Evolutionary conservation across 2,888 invertebrate species (phyloP), one percentile per base, ranked within the genome.

Genomic region (Chrysopilus asiliformis): DNA sequence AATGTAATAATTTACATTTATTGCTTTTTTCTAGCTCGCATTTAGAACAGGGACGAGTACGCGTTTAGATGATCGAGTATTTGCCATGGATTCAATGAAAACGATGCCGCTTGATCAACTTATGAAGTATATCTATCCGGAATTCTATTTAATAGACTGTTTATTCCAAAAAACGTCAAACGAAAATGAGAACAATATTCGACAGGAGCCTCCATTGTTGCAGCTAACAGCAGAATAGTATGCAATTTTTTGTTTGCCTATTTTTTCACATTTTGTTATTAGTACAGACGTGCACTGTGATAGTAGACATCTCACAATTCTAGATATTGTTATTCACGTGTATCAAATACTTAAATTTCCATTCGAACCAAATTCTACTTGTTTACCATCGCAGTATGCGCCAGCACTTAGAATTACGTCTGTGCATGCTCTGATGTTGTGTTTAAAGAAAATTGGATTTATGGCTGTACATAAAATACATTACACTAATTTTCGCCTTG

Each of bases 1-100:
- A n/a, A n/a, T n/a, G n/a, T n/a, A 4, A 26, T 26, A n/a, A 12
- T 28, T 28, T 22, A 25, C 10, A 9, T 43, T 39, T 22, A 22
- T 8, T 22, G 10, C 38, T 38, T 26, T 41, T 31, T 57, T 60
- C 6, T 61, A 89, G 89, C 67, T 73, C 50, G 90, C 93, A 10
- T 94, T 97, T 68, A 75, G 91, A 47, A 76, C 82, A 38, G 90
- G 91, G 41, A 76, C 79, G 10, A 82, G 82, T 53, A 90, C 91
- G 3, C 77, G 86, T 24, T 67, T 95, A 36, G 98, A 98, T 68
- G 93, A 95, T 62, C 74, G 97, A 37, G 79, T 93, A 22, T 83
- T 76, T 52, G 84, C 89, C 36, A 87, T 98, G 91, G 84, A 90
- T 60, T 77, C 81, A 58, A 79, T 95, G 72, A 95, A 97, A 67